phyloP scores from a whole-genome alignment of 2,113 vertebrate genomes.

The Clarias magur region DNA sequence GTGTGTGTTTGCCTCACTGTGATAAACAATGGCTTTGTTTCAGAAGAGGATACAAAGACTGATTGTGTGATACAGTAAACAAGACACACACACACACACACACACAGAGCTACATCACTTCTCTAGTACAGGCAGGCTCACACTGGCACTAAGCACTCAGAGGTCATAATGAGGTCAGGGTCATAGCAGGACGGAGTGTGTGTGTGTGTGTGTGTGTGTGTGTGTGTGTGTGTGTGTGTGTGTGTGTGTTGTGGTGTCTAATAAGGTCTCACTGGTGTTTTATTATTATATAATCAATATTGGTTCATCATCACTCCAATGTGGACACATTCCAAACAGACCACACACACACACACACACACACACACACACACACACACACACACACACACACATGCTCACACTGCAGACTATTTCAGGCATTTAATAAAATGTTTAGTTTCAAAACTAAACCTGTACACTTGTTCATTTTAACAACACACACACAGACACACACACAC shows the following conservation, averaged over 20 bases:
- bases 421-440: neutral
- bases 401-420: neutral
- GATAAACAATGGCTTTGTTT: conserved; percentile 48
- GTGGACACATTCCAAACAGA: neutral
- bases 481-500: neutral
- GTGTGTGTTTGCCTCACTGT: conserved; percentile 44
- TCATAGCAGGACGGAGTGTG: conserved; percentile 1
- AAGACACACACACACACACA: conserved; percentile 31
- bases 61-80: conserved; percentile 29
- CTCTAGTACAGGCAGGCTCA: conserved; percentile 40
- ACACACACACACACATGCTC: conserved; percentile 24
- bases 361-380: neutral
- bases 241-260: neutral
- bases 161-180: conserved; percentile 24
- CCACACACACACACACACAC: neutral
- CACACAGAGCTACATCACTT: conserved; percentile 21
- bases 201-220: neutral
- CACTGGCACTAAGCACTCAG: conserved; percentile 39
- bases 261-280: neutral
- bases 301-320: neutral
- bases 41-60: conserved; percentile 22
- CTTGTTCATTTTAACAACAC: neutral
- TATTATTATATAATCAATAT: conserved; percentile 7
- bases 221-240: neutral
- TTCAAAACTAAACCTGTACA: neutral